Conservation (phyloP, 2,113 vertebrate species). For the Forbesichthys papilliferus region DNA sequence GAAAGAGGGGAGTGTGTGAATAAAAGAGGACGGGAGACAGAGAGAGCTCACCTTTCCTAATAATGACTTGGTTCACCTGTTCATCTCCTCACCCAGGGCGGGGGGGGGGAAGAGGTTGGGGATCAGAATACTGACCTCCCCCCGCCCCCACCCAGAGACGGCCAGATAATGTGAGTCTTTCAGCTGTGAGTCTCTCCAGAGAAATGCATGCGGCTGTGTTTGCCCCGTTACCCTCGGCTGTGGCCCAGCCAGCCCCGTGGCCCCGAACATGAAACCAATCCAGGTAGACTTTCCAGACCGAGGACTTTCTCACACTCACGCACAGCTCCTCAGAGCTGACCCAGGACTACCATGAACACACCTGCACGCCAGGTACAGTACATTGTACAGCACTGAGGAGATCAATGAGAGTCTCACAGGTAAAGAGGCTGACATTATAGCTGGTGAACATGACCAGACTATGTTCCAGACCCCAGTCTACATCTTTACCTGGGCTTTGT, state of each 20-base stretch:
- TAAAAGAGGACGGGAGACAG: conserved; percentile 48
- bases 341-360: conserved; percentile 24
- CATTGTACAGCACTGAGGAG: conserved; percentile 57
- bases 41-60: conserved; percentile 76
- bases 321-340: conserved; percentile 31
- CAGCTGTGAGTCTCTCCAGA: conserved; percentile 43
- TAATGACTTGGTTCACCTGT: conserved; percentile 78
- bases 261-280: conserved; percentile 77
- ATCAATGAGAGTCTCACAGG: conserved; percentile 63
- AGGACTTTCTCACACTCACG: conserved; percentile 79
- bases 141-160: conserved; percentile 47
- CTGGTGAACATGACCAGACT: conserved; percentile 36
- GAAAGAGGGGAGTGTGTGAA: conserved; percentile 23
- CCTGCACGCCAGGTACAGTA: conserved; percentile 17
- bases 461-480: conserved; percentile 27
- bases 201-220: conserved; percentile 47
- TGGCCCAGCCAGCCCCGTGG: conserved; percentile 29
- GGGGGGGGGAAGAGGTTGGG: conserved; percentile 6
- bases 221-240: conserved; percentile 18
- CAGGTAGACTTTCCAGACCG: conserved; percentile 62
- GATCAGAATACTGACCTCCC: conserved; percentile 56
- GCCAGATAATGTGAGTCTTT: conserved; percentile 74
- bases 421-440: conserved; percentile 60
- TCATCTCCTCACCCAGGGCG: conserved; percentile 78
- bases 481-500: conserved; percentile 41